phyloP scores from a whole-genome alignment of 64 coral and sea anemone species.

The Pocillopora verrucosa region DNA sequence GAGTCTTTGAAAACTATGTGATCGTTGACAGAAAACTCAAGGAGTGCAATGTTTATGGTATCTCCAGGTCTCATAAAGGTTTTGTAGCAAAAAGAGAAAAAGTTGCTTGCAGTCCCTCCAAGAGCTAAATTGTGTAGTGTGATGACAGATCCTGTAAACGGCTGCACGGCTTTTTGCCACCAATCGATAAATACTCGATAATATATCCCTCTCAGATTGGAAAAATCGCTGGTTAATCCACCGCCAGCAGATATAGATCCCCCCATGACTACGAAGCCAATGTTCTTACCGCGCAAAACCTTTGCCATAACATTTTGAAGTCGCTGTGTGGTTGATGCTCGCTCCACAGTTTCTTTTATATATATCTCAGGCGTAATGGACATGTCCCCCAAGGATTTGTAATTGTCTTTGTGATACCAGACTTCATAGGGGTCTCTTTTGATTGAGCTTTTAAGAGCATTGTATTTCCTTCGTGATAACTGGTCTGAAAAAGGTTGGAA shows the following conservation, averaged over 20 bases:
- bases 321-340: neutral
- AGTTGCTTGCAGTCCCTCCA: constrained; percentile 10
- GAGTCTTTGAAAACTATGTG: neutral
- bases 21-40: constrained; percentile 26
- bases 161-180: constrained; percentile 22
- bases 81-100: constrained; percentile 2
- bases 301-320: neutral
- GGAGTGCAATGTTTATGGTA: neutral
- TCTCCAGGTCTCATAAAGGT: neutral
- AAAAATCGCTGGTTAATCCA: neutral
- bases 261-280: neutral
- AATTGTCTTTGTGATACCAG: constrained; percentile 13
- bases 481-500: no score
- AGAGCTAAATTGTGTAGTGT: neutral
- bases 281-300: neutral
- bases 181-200: constrained; percentile 14
- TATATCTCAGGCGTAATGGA: neutral
- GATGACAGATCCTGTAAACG: neutral
- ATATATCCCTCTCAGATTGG: constrained; percentile 5
- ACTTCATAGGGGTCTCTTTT: neutral
- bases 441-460: neutral
- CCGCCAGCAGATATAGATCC: constrained; percentile 28
- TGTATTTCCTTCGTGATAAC: no score
- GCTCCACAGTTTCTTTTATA: neutral
- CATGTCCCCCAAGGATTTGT: neutral